Evolutionary conservation across 2,888 invertebrate species (phyloP).

Genomic region (Plebejus argus): DNA sequence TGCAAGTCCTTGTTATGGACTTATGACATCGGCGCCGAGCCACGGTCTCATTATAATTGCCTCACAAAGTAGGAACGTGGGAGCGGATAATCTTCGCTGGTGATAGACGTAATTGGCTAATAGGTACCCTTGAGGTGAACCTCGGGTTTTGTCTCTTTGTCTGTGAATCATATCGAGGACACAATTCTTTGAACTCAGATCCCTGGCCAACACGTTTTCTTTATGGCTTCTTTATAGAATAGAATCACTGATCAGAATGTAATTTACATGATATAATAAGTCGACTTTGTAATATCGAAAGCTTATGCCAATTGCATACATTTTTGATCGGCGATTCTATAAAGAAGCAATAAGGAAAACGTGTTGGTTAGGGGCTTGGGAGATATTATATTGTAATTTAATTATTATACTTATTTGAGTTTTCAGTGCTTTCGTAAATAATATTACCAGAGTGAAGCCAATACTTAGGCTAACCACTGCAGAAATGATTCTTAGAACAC

Average conservation of each 20-base stretch:
- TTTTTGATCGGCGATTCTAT: too few species aligned
- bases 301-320: too few species aligned
- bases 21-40: conserved; percentile 2
- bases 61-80: conserved; percentile 23
- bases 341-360: too few species aligned
- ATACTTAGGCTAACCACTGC: background rate
- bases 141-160: conserved; percentile 13
- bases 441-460: background rate
- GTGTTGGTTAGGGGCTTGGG: too few species aligned
- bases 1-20: background rate
- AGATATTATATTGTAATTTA: background rate
- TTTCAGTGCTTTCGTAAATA: background rate
- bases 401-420: background rate
- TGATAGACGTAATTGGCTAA: conserved; percentile 11
- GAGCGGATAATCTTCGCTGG: conserved; percentile 20
- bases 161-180: background rate
- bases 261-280: too few species aligned
- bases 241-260: too few species aligned
- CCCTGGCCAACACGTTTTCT: background rate
- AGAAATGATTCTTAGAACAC: background rate
- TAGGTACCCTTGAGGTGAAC: conserved; percentile 17
- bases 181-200: background rate
- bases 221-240: too few species aligned
- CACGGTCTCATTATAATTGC: conserved; percentile 21
- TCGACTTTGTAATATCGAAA: too few species aligned